Evolutionary conservation across 2,797 vertebrate species (phyloP), one percentile per base, ranked within the genome.

Genomic region (Danio albolineatus): DNA sequence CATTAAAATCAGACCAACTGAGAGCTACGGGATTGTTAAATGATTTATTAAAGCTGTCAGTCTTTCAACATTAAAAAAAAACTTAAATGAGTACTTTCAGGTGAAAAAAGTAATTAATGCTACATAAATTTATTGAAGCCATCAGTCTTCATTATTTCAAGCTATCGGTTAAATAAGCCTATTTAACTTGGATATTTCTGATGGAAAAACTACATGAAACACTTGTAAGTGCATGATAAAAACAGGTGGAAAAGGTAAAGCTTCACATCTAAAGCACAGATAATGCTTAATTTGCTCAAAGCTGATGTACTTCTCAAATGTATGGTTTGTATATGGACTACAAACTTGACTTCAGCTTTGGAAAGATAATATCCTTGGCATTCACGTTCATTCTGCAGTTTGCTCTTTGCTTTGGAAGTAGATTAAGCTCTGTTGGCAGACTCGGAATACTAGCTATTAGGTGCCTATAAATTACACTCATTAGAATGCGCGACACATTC

Each of bases 401-500:
- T 49, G 14, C 21, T n/a, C 0, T 49, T 67, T 49, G 14, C 13
- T 67, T n/a, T 5, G n/a, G 12, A 69, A 38, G 16, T 53, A 28
- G 13, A 62, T 62, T 19, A 28, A 39, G 5, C 19, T 76, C 14
- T 48, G 21, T 10, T 67, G 8, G 21, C 53, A 13, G 21, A 59
- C 21, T 13, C 39, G 9, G 16, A 43, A 43, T 41, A 14, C 12
- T 41, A 41, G 38, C 51, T 56, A 21, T 28, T 21, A 51, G 53
- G 36, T 41, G 10, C 13, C 14, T 14, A 38, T 72, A 53, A 64
- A 64, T 56, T 14, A 54, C 57, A 54, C 69, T 73, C 39, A 72
- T 71, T 78, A 53, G 38, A 38, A 72, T 79, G 28, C 59, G 17
- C 41, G 21, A 80, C 10, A 59, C 49, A 77, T 54, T 59, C 61